phyloP scores from a whole-genome alignment of 2,113 vertebrate species.

The Stictonetta naevosa region DNA sequence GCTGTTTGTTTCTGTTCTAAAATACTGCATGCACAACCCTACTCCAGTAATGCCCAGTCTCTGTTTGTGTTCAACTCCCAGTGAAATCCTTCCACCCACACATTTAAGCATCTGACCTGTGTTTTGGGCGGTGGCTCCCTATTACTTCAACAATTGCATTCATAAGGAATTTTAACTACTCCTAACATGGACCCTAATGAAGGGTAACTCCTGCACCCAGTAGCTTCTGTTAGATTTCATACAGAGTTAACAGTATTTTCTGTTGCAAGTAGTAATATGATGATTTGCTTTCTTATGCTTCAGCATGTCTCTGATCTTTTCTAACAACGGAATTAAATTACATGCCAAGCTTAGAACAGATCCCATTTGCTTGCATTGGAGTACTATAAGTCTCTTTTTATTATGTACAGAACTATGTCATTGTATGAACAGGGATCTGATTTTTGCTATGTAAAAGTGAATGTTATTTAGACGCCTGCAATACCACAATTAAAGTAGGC shows the following conservation, averaged over 20 bases:
- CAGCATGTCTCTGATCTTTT: not conserved
- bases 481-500: not conserved
- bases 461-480: not conserved
- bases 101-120: not conserved
- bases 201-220: not conserved
- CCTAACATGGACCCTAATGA: fast-evolving
- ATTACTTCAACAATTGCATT: not conserved
- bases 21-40: not conserved
- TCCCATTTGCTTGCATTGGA: not conserved
- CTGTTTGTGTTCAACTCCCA: not conserved
- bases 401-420: not conserved
- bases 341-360: not conserved
- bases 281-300: not conserved
- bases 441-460: not conserved
- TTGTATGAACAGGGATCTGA: not conserved
- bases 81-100: not conserved
- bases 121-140: not conserved
- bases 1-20: not conserved
- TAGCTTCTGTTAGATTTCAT: not conserved
- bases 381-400: not conserved
- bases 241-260: not conserved
- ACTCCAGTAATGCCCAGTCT: not conserved
- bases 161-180: not conserved
- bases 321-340: not conserved
- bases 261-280: not conserved